These are phyloP conservation scores for Synanthedon tipuliformis DNA, from an alignment of 2,888 invertebrate genomes.

Conservation along the genomic window DNA sequence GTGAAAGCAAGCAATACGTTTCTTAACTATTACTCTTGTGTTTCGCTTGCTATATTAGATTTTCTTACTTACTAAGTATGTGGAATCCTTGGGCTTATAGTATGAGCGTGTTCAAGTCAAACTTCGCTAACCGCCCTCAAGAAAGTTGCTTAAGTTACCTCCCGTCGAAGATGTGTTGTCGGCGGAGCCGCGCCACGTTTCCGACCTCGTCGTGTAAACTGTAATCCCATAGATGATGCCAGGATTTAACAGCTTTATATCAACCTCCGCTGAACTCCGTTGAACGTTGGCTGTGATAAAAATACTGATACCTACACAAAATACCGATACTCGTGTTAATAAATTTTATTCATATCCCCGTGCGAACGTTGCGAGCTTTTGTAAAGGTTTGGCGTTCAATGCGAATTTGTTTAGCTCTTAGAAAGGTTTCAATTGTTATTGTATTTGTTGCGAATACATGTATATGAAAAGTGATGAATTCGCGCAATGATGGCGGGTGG, in stretches of 20 bases:
- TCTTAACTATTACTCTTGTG: too few relatives aligned
- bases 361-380: neutral
- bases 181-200: conserved; percentile 24
- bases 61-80: conserved; percentile 50
- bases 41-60: conserved; percentile 40
- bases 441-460: neutral
- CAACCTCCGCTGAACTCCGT: conserved; percentile 44
- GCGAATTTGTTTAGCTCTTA: neutral
- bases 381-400: neutral
- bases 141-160: conserved; percentile 63
- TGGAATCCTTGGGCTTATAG: conserved; percentile 57
- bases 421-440: neutral
- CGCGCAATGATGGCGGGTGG: conserved; percentile 13
- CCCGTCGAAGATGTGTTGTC: conserved; percentile 54
- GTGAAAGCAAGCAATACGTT: too few relatives aligned
- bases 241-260: conserved; percentile 60
- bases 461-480: neutral
- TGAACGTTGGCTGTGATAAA: conserved; percentile 35
- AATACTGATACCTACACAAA: conserved; percentile 6
- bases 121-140: conserved; percentile 66
- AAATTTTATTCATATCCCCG: neutral
- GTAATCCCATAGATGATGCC: conserved; percentile 63
- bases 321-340: conserved; percentile 6
- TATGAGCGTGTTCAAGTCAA: conserved; percentile 61
- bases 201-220: conserved; percentile 51